Base-by-base conservation (phyloP, 2,888 invertebrate species). In the Amaurobius ferox region DNA sequence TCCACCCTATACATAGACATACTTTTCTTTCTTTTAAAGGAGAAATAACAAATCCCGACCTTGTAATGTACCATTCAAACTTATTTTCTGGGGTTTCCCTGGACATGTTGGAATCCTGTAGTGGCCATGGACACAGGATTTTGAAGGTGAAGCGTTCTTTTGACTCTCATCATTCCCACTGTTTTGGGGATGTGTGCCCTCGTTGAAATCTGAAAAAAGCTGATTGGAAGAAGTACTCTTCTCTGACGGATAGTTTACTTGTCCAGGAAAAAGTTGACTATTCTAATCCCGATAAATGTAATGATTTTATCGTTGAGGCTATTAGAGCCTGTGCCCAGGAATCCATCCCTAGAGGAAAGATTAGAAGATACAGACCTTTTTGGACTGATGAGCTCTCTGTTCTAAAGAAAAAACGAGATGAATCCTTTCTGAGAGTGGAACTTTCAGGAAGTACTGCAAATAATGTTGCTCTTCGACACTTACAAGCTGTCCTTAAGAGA, bases 1-100 rank as follows among this genome's bases (percentile, higher is more conserved):
- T 67, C 48, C 28, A n/a, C 13, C n/a, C 19, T 9, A 44, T 13
- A 16, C 23, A 11, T 13, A 39, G 55, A 28, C 55, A 77, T 32
- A 77, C 55, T 66, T 67, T 77, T 44, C 48, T 26, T 23, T 55
- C 44, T 13, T 40, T 23, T 13, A 68, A 68, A 40, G 68, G 39
- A 16, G 40, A 39, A 48, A 64, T 32, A 19, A 72, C 44, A 6
- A 76, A 76, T 19, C 66, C 44, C 13, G 66, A 76, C n/a, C 30
- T 66, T 62, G 64, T 3, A 5, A 44, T 62, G 6, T n/a, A 35
- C 16, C 62, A 73, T 35, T 19, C 28, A 39, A 62, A n/a, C 1
- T 6, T 62, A 23, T 28, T 62, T 1, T 9, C 16, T n/a, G n/a
- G n/a, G 16, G 26, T 29, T 11, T 62, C 35, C 40, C 16, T 28